Conservation (phyloP, 1,140 invertebrate genomes). For the roundworm (Caenorhabditis elegans) region DNA sequence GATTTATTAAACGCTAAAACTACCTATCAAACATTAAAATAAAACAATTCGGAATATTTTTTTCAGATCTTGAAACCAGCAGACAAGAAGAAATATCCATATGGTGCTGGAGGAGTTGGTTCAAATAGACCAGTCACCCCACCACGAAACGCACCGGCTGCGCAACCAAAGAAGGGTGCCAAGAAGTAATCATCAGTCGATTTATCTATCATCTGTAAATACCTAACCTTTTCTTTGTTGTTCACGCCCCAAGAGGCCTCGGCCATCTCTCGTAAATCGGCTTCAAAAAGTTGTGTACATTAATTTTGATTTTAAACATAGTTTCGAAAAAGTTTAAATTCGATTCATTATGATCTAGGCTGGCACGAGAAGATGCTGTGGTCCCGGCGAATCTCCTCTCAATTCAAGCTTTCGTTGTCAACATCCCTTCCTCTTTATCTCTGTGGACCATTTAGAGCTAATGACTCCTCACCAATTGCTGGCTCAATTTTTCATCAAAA, state of each 20-base stretch:
- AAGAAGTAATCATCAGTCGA: slow-evolving; percentile 56
- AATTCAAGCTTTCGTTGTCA: slow-evolving; percentile 30
- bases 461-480: not conserved
- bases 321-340: not conserved
- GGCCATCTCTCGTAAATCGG: not conserved
- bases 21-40: not conserved
- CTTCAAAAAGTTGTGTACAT: not conserved
- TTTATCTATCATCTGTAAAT: slow-evolving; percentile 1
- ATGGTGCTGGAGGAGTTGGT: slow-evolving; percentile 68
- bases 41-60: not conserved
- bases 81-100: slow-evolving; percentile 73
- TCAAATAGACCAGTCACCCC: slow-evolving; percentile 76
- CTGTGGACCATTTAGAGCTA: slow-evolving; percentile 19
- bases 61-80: slow-evolving; percentile 71
- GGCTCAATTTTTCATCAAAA: slow-evolving; percentile 22
- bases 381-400: not conserved
- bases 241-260: not conserved
- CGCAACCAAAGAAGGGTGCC: slow-evolving; percentile 55
- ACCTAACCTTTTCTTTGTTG: not conserved
- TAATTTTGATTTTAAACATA: not conserved
- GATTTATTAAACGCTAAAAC: not conserved
- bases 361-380: not conserved
- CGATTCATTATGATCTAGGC: not conserved
- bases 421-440: not conserved
- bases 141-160: slow-evolving; percentile 72